Evolutionary conservation across 2,888 invertebrate species (phyloP), one percentile per base, ranked within the genome.

Genomic region (Eupithecia exiguata): DNA sequence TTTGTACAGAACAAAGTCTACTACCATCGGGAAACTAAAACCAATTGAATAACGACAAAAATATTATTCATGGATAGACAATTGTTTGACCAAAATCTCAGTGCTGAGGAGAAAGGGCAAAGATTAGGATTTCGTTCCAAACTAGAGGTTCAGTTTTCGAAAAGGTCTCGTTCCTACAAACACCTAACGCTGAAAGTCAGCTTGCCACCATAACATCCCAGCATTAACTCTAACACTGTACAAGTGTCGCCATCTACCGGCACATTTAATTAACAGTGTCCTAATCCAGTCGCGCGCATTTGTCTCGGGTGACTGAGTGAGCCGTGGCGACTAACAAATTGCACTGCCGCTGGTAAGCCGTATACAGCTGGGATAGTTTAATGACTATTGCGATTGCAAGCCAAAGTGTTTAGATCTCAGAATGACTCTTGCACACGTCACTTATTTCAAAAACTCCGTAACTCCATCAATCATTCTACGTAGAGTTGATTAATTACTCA

Each of bases 301-400:
- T 75, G 71, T 75, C 74, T 71, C 69, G 69, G 71, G 67, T 75
- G 74, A 75, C 69, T 40, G 74, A 75, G 74, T 69, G 71, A 75
- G 74, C 62, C 69, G 71, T 66, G 71, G 62, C 67, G 66, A 66
- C 65, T 71, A 62, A 75, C 71, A 67, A 75, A 75, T 75, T 71
- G 71, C 69, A 68, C 21, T 30, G 16, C 35, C 68, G 53, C 70
- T 68, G 7, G 62, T 68, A 3, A 40, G 0, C 21, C 14, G 14
- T 14, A 21, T 9, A 58, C 67, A 30, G 72, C 68, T 63, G 5
- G 30, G 49, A 14, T 58, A 58, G 58, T 53, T 53, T 35, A 30
- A 1, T 30, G 30, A 30, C 30, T 30, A 30, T 30, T 4, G 30
- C 16, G 21, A 30, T 30, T 4, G 30, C 16, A 53, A 53, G 53